Percentiles rank a stretch among this genome's conserved stretches.
phyloP scores from a whole-genome alignment of 2,113 vertebrate species.

The Heliornis fulica region DNA sequence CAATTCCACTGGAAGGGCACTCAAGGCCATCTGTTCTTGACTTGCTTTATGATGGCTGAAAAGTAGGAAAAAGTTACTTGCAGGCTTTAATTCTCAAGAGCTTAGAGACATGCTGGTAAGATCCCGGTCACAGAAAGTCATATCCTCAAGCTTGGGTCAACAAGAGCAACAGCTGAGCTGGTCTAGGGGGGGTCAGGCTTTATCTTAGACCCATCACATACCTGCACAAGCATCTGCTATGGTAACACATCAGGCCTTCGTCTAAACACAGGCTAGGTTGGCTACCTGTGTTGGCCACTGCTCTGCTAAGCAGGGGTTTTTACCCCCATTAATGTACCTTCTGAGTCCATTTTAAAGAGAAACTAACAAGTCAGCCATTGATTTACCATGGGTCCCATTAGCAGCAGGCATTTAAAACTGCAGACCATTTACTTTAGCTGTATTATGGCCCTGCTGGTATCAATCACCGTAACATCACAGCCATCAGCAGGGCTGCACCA shows the following conservation, averaged over 20 bases:
- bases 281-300: background rate
- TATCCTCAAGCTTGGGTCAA: background rate
- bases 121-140: background rate
- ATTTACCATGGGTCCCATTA: slow-evolving; percentile 18
- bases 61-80: background rate
- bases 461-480: slow-evolving; percentile 37
- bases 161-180: background rate
- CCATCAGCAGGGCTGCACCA: background rate
- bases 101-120: background rate
- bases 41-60: background rate
- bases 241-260: background rate
- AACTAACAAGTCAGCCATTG: slow-evolving; percentile 36
- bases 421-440: slow-evolving; percentile 7
- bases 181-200: background rate
- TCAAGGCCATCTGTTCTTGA: background rate
- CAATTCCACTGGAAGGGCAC: background rate
- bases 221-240: background rate
- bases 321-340: background rate
- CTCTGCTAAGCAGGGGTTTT: background rate
- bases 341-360: slow-evolving; percentile 14
- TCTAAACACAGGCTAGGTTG: background rate
- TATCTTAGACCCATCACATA: fast-evolving
- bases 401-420: slow-evolving; percentile 24
- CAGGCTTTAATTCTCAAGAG: background rate
- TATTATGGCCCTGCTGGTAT: slow-evolving; percentile 25